Percentiles rank a stretch among this genome's conserved stretches.
Evolutionary conservation across 2,797 vertebrate genomes (phyloP).

Genomic region (Macrochelys suwanniensis): DNA sequence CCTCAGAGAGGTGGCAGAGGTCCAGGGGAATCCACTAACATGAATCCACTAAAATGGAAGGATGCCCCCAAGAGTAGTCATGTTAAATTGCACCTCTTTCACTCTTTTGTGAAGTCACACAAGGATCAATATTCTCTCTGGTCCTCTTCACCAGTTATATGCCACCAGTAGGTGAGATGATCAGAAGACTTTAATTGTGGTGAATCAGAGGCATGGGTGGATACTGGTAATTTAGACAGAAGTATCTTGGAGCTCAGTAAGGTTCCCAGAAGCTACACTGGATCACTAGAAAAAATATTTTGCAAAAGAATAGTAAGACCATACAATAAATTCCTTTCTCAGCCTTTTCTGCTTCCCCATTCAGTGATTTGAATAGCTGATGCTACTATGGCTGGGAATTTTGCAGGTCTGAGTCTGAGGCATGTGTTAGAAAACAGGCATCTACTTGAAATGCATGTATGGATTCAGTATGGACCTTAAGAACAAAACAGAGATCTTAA

Average conservation of each 20-base stretch:
- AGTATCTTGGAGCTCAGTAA: background rate
- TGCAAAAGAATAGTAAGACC: accelerated
- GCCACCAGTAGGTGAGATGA: background rate
- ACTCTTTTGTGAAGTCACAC: background rate
- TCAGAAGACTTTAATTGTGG: background rate
- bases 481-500: background rate
- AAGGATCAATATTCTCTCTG: background rate
- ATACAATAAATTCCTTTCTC: accelerated
- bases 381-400: background rate
- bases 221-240: background rate
- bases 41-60: accelerated
- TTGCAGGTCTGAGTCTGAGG: background rate
- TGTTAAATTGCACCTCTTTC: background rate
- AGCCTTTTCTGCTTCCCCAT: background rate
- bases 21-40: background rate
- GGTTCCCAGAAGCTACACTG: background rate
- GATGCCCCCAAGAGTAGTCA: no score
- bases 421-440: background rate
- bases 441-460: background rate
- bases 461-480: background rate
- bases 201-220: background rate
- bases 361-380: background rate
- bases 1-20: accelerated
- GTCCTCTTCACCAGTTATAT: background rate
- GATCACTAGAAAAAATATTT: background rate